Base-by-base conservation (phyloP, 2,113 vertebrate genomes). In the Spea multiplicata region DNA sequence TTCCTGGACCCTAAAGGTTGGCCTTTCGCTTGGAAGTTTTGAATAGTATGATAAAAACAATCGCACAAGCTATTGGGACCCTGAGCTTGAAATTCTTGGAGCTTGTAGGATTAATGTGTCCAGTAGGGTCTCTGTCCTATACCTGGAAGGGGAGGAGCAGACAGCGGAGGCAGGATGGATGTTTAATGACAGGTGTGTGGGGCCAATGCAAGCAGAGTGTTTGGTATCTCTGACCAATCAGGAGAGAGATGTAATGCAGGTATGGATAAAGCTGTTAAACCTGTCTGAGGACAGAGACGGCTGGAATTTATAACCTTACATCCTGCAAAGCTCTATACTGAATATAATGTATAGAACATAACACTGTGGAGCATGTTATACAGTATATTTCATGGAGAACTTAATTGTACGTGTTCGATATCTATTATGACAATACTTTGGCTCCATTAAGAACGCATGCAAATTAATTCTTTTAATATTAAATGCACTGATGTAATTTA, bases 51-150 rank as follows among this genome's bases (percentile, higher is more conserved):
- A n/a, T 30, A 45, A 49, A 62, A 44, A 13, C 6, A 3, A 10
- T 14, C 53, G 44, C 49, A 44, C 6, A 57, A 30, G 48, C 14
- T 52, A 16, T 44, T 66, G 70, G 50, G 70, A 53, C 64, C 76
- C 49, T 73, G 44, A 8, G 47, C 57, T 71, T 16, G 50, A 59
- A 55, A 67, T 66, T n/a, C n/a, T n/a, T n/a, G n/a, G n/a, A n/a
- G n/a, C n/a, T n/a, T 73, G 13, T 46, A 67, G 70, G 70, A 59
- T 66, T 47, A 48, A 73, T 13, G 44, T 17, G 69, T 44, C 44
- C 49, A 73, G 77, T 66, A 73, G 44, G 50, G 50, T 79, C 71
- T 73, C 61, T 66, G 59, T 95, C 94, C 94, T 95, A 93, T 83
- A 79, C 85, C 89, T 88, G 82, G 90, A 84, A 92, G 90, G 92